These are phyloP conservation scores for Bombylius discolor DNA, from an alignment of 2,888 invertebrate species.

Conservation along the genomic window DNA sequence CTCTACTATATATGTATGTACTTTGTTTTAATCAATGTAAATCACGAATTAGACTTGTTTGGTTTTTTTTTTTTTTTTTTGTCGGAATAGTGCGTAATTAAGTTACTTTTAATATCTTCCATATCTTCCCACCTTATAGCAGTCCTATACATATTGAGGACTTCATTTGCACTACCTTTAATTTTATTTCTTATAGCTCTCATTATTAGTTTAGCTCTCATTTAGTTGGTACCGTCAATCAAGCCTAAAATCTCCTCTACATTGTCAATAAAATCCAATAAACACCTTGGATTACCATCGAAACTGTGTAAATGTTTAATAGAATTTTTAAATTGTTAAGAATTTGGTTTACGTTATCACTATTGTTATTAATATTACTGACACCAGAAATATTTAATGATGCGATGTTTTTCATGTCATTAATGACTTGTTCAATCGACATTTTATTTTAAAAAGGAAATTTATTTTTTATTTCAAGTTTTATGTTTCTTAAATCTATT, in stretches of 20 bases:
- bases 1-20: constrained; percentile 2
- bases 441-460: too few relatives aligned
- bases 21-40: constrained; percentile 12
- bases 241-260: constrained; percentile 13
- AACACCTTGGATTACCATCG: constrained; percentile 2
- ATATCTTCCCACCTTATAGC: constrained; percentile 12
- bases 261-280: constrained; percentile 10
- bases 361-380: too few relatives aligned
- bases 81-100: constrained; percentile 13
- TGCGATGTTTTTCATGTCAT: too few relatives aligned
- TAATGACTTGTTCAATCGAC: too few relatives aligned
- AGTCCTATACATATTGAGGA: constrained; percentile 14
- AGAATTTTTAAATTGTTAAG: constrained; percentile 9
- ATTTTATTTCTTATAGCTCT: constrained; percentile 16
- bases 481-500: too few relatives aligned
- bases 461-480: too few relatives aligned
- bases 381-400: too few relatives aligned
- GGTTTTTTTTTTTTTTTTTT: constrained; percentile 10
- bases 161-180: constrained; percentile 13
- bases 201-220: too few relatives aligned
- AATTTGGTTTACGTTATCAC: too few relatives aligned
- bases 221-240: constrained; percentile 8
- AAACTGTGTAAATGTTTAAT: constrained; percentile 13
- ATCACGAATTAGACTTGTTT: constrained; percentile 12
- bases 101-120: constrained; percentile 14